A percentile compares a stretch with the other conserved stretches of the same genome.
phyloP scores from a whole-genome alignment of 2,888 invertebrate species.

The Hypsopygia costalis region DNA sequence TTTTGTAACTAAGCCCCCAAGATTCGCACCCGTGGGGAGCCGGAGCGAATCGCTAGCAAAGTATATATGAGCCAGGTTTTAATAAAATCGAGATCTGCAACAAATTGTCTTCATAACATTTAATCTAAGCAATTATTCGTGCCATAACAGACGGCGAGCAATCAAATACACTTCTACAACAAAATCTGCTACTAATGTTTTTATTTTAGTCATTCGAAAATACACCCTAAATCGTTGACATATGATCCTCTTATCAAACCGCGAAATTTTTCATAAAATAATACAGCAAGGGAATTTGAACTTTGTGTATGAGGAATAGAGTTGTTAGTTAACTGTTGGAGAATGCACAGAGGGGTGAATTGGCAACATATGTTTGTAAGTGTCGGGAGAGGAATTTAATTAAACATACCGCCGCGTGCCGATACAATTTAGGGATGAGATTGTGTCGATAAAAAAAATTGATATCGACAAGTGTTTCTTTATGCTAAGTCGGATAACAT shows the following conservation, averaged over 20 bases:
- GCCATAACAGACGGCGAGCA: slow-evolving; percentile 5
- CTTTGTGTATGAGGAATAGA: not conserved
- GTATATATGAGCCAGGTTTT: no score
- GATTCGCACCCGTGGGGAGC: no score
- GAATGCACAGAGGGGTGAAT: slow-evolving; percentile 32
- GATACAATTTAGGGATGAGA: slow-evolving; percentile 33
- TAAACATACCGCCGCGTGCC: slow-evolving; percentile 72
- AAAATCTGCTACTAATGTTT: slow-evolving; percentile 8
- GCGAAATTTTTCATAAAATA: not conserved
- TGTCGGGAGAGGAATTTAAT: slow-evolving; percentile 81
- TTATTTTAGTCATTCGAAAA: not conserved
- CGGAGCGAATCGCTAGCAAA: no score
- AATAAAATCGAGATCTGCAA: not conserved
- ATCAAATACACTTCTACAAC: slow-evolving; percentile 3
- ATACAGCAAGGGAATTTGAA: slow-evolving; percentile 10
- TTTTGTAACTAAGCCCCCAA: no score
- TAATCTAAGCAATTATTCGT: slow-evolving; percentile 17
- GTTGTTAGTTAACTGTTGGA: slow-evolving; percentile 15
- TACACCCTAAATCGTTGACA: slow-evolving; percentile 2
- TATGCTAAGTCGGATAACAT: no score
- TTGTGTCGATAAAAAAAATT: slow-evolving; percentile 16
- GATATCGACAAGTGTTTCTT: slow-evolving; percentile 10
- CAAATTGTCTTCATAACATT: slow-evolving; percentile 19
- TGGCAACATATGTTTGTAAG: slow-evolving; percentile 74
- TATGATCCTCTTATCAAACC: not conserved